Percentiles rank a stretch among this genome's conserved stretches.
Evolutionary conservation across 2,797 vertebrate genomes (phyloP).

Genomic region (Tolypeutes matacus): DNA sequence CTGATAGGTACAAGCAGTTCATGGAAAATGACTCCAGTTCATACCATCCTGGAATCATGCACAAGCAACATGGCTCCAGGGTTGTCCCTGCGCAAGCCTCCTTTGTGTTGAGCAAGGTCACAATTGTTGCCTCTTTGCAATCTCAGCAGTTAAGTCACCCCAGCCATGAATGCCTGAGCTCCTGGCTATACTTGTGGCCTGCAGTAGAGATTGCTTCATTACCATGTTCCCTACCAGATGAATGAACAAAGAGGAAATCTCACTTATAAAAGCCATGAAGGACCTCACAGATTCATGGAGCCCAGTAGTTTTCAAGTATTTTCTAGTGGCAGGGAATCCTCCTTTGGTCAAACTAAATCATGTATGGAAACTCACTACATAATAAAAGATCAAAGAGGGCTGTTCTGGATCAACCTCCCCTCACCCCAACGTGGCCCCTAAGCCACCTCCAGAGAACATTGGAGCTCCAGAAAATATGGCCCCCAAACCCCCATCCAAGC

Average conservation of each 20-base stretch:
- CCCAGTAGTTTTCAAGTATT: background rate
- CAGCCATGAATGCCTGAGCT: background rate
- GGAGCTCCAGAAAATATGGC: background rate
- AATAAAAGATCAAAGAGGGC: background rate
- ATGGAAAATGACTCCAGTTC: conserved; percentile 58
- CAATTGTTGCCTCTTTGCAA: background rate
- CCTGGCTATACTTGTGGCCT: background rate
- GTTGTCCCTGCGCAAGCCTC: background rate
- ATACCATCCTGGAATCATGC: background rate
- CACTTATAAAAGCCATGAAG: background rate
- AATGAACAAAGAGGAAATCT: background rate
- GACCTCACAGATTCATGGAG: background rate
- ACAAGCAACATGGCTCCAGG: background rate
- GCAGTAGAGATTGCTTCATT: background rate
- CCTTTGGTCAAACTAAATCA: background rate
- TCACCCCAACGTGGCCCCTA: fast-evolving
- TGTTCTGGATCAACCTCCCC: background rate
- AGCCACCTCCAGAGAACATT: background rate
- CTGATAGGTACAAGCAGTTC: background rate
- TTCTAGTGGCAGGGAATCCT: background rate
- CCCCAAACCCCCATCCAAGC: background rate
- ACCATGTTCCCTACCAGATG: background rate
- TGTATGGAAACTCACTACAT: background rate
- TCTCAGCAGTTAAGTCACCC: background rate
- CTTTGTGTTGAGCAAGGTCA: background rate